These are phyloP conservation scores for Myathropa florea DNA, from an alignment of 2,888 invertebrate species.

Conservation along the genomic window DNA sequence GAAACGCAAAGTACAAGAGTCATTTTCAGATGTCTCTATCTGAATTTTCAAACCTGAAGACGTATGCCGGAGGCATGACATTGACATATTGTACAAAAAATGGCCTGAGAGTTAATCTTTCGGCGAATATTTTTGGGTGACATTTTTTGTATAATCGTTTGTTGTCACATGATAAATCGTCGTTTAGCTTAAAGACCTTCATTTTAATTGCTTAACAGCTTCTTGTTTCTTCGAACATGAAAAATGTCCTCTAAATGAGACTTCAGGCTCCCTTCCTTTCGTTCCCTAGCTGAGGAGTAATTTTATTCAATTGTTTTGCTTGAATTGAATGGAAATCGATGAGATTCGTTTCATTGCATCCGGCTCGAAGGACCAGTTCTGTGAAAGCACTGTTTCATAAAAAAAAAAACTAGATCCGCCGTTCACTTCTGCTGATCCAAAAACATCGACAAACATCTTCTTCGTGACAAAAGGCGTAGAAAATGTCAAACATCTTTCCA, in stretches of 20 bases:
- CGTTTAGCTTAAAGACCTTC: no score
- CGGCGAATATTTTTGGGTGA: background rate
- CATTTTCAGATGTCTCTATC: background rate
- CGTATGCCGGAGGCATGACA: background rate
- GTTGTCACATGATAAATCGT: no score
- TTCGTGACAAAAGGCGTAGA: background rate
- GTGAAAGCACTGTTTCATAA: background rate
- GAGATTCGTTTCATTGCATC: background rate
- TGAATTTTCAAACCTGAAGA: background rate
- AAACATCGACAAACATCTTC: background rate
- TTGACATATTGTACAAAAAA: background rate
- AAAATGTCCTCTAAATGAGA: no score
- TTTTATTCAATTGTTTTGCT: background rate
- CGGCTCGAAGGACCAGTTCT: conserved; percentile 5
- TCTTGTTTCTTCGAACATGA: no score
- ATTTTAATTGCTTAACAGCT: no score
- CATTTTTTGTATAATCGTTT: background rate
- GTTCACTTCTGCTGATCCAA: background rate
- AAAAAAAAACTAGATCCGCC: background rate
- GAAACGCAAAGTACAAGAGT: background rate
- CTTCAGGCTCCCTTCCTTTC: no score
- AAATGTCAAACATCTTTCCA: background rate
- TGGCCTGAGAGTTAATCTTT: background rate
- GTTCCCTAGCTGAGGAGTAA: no score
- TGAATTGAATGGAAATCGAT: background rate